Evolutionary conservation across 2,797 vertebrate genomes (phyloP).

Genomic region (Staurois parvus): DNA sequence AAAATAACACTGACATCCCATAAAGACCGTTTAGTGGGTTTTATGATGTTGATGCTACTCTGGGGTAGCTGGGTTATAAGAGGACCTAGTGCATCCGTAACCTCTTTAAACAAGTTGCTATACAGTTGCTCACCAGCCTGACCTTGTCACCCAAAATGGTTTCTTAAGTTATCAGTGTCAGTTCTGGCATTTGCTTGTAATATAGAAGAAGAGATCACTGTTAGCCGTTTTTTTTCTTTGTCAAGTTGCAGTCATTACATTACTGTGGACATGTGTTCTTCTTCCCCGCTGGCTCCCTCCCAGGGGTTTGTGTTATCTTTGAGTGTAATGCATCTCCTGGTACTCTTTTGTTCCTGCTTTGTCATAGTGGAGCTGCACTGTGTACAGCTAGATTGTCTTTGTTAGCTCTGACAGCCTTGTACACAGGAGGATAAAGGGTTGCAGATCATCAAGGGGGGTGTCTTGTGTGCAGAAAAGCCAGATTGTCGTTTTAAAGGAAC

Average conservation of each 20-base stretch:
- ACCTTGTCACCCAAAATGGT: constrained; percentile 1
- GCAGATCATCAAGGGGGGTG: background rate
- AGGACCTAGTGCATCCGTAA: too few species aligned
- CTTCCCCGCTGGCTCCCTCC: constrained; percentile 46
- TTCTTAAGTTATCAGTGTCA: constrained; percentile 21
- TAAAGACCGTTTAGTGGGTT: background rate
- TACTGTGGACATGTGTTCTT: constrained; percentile 49
- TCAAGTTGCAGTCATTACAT: constrained; percentile 52
- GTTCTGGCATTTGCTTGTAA: constrained; percentile 41
- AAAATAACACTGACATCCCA: background rate
- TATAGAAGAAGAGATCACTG: constrained; percentile 19
- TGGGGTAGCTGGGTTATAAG: background rate
- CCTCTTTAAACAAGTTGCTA: constrained; percentile 8
- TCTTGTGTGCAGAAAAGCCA: background rate
- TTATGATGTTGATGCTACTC: background rate
- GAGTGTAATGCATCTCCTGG: constrained; percentile 47
- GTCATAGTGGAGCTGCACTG: constrained; percentile 39
- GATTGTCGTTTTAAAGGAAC: constrained; percentile 17
- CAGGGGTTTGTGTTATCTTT: constrained; percentile 46
- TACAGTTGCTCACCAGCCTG: background rate
- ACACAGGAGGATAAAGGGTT: constrained; percentile 21
- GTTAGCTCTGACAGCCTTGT: constrained; percentile 34
- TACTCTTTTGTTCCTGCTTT: constrained; percentile 46
- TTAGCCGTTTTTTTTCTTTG: constrained; percentile 30
- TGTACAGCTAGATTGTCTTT: constrained; percentile 48